Evolutionary conservation across 2,113 vertebrate species (phyloP).

Genomic region (Dolichallabes microphthalmus): DNA sequence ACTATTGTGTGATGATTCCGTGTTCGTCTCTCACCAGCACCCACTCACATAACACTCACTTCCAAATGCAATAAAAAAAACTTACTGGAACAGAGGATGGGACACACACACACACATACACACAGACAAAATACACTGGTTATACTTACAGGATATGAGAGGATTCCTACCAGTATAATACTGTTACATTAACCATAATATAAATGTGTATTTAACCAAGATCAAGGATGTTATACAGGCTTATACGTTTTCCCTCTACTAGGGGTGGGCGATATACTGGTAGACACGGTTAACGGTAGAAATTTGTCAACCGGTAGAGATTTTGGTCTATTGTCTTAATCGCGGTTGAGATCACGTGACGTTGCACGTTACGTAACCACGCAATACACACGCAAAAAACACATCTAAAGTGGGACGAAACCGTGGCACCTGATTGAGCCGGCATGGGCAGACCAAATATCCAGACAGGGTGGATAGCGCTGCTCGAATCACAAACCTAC

Average conservation of each 20-base stretch:
- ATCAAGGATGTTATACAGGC: neutral
- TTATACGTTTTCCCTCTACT: neutral
- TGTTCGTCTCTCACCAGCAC: constrained; percentile 38
- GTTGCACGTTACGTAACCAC: no score
- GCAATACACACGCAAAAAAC: no score
- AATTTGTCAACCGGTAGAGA: no score
- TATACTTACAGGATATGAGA: neutral
- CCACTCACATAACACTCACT: constrained; percentile 41
- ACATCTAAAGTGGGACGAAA: no score
- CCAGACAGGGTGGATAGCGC: no score
- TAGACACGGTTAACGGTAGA: no score
- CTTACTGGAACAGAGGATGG: constrained; percentile 2
- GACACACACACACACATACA: constrained; percentile 7
- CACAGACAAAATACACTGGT: neutral
- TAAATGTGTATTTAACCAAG: neutral
- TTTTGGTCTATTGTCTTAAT: no score
- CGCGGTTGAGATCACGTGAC: no score
- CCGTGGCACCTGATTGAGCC: no score
- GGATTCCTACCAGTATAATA: neutral
- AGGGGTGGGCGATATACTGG: no score
- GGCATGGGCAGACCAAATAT: no score
- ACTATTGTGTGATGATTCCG: constrained; percentile 38
- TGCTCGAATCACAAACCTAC: no score
- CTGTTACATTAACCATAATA: neutral
- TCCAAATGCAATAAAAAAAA: constrained; percentile 42